These are phyloP conservation scores for Timema cristinae DNA, from an alignment of 2,888 invertebrate genomes.

Conservation along the genomic window DNA sequence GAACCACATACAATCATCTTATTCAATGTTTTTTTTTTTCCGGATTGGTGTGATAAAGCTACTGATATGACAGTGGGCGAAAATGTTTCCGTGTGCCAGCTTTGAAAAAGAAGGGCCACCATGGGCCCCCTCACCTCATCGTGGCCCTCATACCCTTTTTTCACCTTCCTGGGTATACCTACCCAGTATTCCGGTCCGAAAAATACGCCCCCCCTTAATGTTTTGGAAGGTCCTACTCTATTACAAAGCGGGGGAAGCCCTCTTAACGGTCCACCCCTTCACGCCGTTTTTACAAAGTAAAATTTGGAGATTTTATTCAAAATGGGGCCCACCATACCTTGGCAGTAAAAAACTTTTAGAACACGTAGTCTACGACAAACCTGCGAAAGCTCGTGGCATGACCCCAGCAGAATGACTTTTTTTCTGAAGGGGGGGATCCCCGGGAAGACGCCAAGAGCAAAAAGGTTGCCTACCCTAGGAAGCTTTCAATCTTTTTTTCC, in stretches of 20 bases:
- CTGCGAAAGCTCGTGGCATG: slow-evolving; percentile 62
- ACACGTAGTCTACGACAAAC: slow-evolving; percentile 63
- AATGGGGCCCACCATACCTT: slow-evolving; percentile 61
- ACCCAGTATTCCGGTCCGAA: slow-evolving; percentile 63
- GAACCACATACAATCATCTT: too few species aligned
- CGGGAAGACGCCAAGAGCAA: slow-evolving; percentile 63
- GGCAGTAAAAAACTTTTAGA: slow-evolving; percentile 60
- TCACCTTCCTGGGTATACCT: slow-evolving; percentile 64
- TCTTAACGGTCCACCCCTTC: slow-evolving; percentile 51
- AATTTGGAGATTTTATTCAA: slow-evolving; percentile 62
- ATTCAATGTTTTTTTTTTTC: slow-evolving; percentile 24
- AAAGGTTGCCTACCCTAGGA: slow-evolving; percentile 56
- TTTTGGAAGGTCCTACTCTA: slow-evolving; percentile 54
- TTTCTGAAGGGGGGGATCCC: slow-evolving; percentile 58
- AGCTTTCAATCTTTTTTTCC: slow-evolving; percentile 63
- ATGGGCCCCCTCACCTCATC: slow-evolving; percentile 58
- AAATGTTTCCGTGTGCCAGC: slow-evolving; percentile 70
- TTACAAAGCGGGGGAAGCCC: slow-evolving; percentile 52
- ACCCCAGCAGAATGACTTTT: slow-evolving; percentile 54
- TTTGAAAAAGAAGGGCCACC: slow-evolving; percentile 61
- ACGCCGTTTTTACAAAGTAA: slow-evolving; percentile 43
- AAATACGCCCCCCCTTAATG: slow-evolving; percentile 53
- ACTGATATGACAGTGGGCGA: slow-evolving; percentile 68
- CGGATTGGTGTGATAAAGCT: slow-evolving; percentile 75
- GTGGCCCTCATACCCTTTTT: slow-evolving; percentile 60